phyloP scores from a whole-genome alignment of 2,797 vertebrate genomes.

The Macropus fuliginosus region DNA sequence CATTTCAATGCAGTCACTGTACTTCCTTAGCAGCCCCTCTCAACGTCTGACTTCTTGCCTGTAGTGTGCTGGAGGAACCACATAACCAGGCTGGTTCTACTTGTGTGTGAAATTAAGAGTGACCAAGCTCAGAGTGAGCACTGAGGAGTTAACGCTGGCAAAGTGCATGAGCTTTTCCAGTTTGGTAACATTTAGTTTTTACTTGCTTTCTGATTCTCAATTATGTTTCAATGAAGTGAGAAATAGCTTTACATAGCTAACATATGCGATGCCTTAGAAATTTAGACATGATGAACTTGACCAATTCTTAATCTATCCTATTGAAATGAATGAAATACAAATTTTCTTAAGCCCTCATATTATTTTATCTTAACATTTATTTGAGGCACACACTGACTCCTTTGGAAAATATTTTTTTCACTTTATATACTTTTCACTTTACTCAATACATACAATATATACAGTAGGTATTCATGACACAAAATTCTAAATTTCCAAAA shows the following conservation, averaged over 20 bases:
- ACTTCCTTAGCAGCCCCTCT: neutral
- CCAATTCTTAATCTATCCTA: too few species aligned
- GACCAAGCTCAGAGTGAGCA: neutral
- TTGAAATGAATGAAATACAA: neutral
- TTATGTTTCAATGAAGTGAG: neutral
- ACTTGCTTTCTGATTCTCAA: neutral
- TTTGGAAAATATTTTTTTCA: neutral
- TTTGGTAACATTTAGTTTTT: neutral
- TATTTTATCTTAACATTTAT: neutral
- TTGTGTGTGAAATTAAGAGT: neutral
- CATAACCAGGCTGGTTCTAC: neutral
- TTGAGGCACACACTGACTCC: neutral
- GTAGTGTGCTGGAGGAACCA: neutral
- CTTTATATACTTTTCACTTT: neutral
- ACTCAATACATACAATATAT: neutral
- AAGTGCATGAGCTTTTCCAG: neutral
- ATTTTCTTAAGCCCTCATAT: neutral
- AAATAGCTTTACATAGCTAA: neutral
- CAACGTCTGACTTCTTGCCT: neutral
- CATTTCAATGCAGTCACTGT: neutral
- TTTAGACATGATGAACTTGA: neutral
- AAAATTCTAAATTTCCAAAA: neutral
- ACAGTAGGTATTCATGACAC: fast-evolving
- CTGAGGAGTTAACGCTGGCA: neutral
- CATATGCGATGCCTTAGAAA: neutral